These are phyloP conservation scores for Theretra japonica DNA, from an alignment of 2,888 invertebrate species.

Conservation along the genomic window DNA sequence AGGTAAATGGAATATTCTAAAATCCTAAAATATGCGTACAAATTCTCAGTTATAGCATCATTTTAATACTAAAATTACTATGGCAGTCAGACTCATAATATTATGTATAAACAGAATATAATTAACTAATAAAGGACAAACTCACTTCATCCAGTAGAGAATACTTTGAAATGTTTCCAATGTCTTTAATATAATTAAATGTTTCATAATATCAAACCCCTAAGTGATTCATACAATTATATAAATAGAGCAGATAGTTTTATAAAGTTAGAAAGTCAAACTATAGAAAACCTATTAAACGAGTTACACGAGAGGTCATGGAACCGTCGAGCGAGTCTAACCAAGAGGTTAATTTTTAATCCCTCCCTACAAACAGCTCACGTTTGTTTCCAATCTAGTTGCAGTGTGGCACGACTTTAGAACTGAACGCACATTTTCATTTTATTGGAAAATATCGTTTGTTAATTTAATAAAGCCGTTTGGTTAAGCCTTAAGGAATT, in stretches of 20 bases:
- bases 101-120: no score
- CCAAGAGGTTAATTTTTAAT: slow-evolving; percentile 57
- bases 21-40: no score
- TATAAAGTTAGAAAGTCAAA: slow-evolving; percentile 21
- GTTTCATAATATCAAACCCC: background rate
- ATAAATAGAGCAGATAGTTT: background rate
- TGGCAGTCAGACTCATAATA: no score
- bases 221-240: background rate
- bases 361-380: slow-evolving; percentile 31
- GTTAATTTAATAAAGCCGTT: slow-evolving; percentile 17
- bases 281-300: slow-evolving; percentile 25
- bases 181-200: no score
- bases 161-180: no score
- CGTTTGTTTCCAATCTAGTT: slow-evolving; percentile 31
- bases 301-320: slow-evolving; percentile 39
- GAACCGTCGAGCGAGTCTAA: slow-evolving; percentile 51
- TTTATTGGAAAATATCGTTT: slow-evolving; percentile 14
- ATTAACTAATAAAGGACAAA: no score
- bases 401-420: slow-evolving; percentile 24
- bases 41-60: no score
- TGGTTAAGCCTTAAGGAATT: background rate
- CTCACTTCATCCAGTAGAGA: no score
- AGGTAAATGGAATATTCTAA: no score
- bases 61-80: no score
- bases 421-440: slow-evolving; percentile 21